Base-by-base conservation (phyloP, 2,113 vertebrate genomes). In the Furnarius figulus region DNA sequence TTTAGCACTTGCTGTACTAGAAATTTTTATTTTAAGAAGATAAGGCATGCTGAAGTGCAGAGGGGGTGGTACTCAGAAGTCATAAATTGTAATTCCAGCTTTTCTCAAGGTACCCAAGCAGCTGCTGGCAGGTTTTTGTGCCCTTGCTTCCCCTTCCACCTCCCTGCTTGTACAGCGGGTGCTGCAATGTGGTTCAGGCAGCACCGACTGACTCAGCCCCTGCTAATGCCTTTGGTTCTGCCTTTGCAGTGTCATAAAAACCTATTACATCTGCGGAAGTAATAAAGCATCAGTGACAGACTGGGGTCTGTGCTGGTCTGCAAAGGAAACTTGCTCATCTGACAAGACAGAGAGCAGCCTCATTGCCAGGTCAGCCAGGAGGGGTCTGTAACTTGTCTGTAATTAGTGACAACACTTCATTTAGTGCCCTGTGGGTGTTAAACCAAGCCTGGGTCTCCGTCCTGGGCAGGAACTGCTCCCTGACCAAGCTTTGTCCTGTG, bases 51-150 rank as follows among this genome's bases (percentile, higher is more conserved):
- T 17, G 42, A 85, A 59, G 24, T 16, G 21, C 14, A 16, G 46
- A 70, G 24, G 5, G 3, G 2, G 7, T 46, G 23, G 13, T 50
- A 65, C 7, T 31, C 0, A 0, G 22, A 24, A 77, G 33, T 16
- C 17, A 28, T 63, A 22, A 77, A 39, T 2, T 55, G 22, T 37
- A 46, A 62, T 35, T 28, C n/a, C 61, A 62, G 16, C 24, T 85
- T 58, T 67, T 56, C n/a, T 62, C 17, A 49, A 49, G 47, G 50
- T n/a, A 71, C 31, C 11, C 3, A 2, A 59, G 39, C 35, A 63
- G 37, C 30, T 55, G 28, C 67, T 18, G 39, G 47, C 39, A 72
- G 5, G 5, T 92, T 30, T 85, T 62, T 42, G 44, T 2, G 1
- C 3, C 67, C 14, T 46, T 73, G 58, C n/a, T 70, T 58, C 47